Conservation (phyloP, 2,797 vertebrate genomes). For the Chrysocyon brachyurus region DNA sequence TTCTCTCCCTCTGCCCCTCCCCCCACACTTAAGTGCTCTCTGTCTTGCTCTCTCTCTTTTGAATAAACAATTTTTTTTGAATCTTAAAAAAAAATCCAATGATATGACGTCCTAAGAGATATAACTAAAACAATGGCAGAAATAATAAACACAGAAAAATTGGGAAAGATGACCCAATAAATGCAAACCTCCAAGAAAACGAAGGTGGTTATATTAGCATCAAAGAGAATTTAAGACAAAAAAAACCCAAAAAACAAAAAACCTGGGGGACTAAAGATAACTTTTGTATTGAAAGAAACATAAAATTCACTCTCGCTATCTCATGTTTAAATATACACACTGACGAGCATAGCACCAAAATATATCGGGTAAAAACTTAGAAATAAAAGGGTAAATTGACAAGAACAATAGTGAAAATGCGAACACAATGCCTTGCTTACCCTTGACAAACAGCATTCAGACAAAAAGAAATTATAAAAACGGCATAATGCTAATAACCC, state of each 20-base stretch:
- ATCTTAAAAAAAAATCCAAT: not conserved
- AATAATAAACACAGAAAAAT: slow-evolving; percentile 8
- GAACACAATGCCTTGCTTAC: not conserved
- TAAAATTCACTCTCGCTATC: not conserved
- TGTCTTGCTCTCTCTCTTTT: not conserved
- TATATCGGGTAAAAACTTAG: slow-evolving; percentile 15
- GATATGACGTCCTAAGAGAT: not conserved
- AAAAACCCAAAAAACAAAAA: not conserved
- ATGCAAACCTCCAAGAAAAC: not conserved
- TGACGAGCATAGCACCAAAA: not conserved
- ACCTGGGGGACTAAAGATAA: not conserved
- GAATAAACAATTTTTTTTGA: not conserved
- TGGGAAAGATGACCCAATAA: not conserved
- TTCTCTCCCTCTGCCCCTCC: not conserved
- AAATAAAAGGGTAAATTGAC: slow-evolving; percentile 6
- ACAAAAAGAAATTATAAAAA: slow-evolving; percentile 33
- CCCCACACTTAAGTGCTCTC: not conserved
- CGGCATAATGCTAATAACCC: not conserved
- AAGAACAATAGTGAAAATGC: not conserved
- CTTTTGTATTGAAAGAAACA: slow-evolving; percentile 14
- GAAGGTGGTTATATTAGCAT: not conserved
- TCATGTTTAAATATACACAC: slow-evolving; percentile 28
- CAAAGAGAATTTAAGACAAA: not conserved
- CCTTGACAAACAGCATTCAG: slow-evolving; percentile 40
- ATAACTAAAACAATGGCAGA: not conserved